A percentile compares a stretch with the other conserved stretches of the same genome.
phyloP scores from a whole-genome alignment of 1,140 invertebrate genomes.

The Caerostris darwini region DNA sequence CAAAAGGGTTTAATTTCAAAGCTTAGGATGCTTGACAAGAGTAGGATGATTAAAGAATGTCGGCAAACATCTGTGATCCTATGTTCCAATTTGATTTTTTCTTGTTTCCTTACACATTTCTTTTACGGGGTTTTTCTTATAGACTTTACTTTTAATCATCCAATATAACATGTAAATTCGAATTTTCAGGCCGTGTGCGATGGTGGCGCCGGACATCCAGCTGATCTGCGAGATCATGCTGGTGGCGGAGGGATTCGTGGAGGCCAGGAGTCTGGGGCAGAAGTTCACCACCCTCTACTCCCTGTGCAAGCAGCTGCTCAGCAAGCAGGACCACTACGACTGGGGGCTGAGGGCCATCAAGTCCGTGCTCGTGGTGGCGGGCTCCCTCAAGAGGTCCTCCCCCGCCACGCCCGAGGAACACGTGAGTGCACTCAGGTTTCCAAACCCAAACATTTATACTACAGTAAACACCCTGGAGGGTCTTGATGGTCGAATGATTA shows the following conservation, averaged over 20 bases:
- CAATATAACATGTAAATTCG: too few relatives aligned
- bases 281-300: constrained; percentile 98
- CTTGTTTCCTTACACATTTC: too few relatives aligned
- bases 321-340: constrained; percentile 98
- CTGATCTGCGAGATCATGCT: constrained; percentile 99
- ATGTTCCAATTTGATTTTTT: too few relatives aligned
- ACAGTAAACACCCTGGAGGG: too few relatives aligned
- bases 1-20: too few relatives aligned
- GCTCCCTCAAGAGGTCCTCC: constrained; percentile 94
- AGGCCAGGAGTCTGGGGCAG: constrained; percentile 93
- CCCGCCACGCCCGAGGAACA: constrained; percentile 96
- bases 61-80: too few relatives aligned
- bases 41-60: too few relatives aligned
- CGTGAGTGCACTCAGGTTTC: constrained; percentile 79
- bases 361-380: constrained; percentile 96
- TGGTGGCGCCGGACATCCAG: constrained; percentile 99
- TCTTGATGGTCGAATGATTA: too few relatives aligned
- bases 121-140: too few relatives aligned
- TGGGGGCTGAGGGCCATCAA: constrained; percentile 98
- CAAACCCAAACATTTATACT: too few relatives aligned
- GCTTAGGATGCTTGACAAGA: too few relatives aligned
- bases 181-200: constrained; percentile 93
- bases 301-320: constrained; percentile 95
- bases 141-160: too few relatives aligned
- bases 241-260: constrained; percentile 98